phyloP scores from a whole-genome alignment of 2,113 vertebrate species.

The Muscicapa adusta region DNA sequence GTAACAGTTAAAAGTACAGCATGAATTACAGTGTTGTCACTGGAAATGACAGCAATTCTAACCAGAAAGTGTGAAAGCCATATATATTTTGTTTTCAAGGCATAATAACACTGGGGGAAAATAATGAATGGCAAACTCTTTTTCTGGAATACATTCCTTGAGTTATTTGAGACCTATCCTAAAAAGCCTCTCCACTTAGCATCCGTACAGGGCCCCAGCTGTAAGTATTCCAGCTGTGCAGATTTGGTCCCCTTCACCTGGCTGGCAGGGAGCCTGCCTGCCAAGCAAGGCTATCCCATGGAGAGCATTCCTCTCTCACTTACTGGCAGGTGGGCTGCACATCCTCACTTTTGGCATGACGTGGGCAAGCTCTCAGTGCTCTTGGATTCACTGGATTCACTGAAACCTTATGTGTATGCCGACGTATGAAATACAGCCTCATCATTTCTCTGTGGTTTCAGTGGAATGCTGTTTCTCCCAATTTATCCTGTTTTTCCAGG shows the following conservation, averaged over 20 bases:
- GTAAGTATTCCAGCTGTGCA: background rate
- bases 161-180: background rate
- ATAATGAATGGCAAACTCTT: background rate
- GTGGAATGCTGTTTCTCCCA: conserved; percentile 9
- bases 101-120: background rate
- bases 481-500: conserved; percentile 38
- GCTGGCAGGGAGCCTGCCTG: background rate
- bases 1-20: conserved; percentile 31
- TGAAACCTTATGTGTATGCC: background rate
- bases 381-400: background rate
- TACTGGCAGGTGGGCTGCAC: background rate
- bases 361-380: background rate
- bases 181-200: background rate
- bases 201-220: background rate
- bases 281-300: background rate
- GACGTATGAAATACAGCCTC: conserved; percentile 19
- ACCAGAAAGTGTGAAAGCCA: conserved; percentile 25
- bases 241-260: background rate
- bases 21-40: conserved; percentile 32
- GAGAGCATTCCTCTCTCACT: background rate
- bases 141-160: background rate
- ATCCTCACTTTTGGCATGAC: background rate
- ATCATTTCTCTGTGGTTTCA: conserved; percentile 6
- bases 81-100: conserved; percentile 23
- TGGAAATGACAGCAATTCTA: conserved; percentile 39